Conservation (phyloP, 2,113 vertebrate species). For the Pseudonaja textilis region DNA sequence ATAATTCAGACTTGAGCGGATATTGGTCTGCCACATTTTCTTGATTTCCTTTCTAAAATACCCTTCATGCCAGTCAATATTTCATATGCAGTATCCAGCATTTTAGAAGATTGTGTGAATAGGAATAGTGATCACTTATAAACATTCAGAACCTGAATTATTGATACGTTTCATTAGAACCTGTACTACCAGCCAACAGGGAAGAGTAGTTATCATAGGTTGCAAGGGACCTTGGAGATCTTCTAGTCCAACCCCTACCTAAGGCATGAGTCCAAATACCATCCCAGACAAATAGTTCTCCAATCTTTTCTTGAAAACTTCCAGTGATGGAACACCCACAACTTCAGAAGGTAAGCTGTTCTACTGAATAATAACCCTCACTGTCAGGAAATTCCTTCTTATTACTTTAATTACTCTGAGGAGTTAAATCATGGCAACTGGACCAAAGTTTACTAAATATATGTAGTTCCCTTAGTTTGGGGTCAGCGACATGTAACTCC, state of each 20-base stretch:
- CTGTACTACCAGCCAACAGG: conserved; percentile 49
- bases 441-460: neutral
- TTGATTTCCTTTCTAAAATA: conserved; percentile 34
- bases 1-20: conserved; percentile 38
- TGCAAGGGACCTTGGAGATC: neutral
- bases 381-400: neutral
- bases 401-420: neutral
- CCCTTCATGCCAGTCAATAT: conserved; percentile 14
- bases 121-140: conserved; percentile 36
- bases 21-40: conserved; percentile 29
- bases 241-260: neutral
- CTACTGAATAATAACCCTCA: neutral
- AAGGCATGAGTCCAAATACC: neutral
- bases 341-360: neutral
- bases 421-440: neutral
- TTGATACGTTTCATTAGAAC: conserved; percentile 56
- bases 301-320: neutral
- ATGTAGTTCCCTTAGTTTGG: neutral
- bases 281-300: neutral
- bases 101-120: conserved; percentile 47
- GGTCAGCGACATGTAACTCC: too few species aligned
- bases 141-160: conserved; percentile 49
- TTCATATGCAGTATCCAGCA: conserved; percentile 12
- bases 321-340: neutral
- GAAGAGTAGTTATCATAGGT: conserved; percentile 1